Base-by-base conservation (phyloP, 1,140 invertebrate genomes). In the Drosophila pseudoananassae region DNA sequence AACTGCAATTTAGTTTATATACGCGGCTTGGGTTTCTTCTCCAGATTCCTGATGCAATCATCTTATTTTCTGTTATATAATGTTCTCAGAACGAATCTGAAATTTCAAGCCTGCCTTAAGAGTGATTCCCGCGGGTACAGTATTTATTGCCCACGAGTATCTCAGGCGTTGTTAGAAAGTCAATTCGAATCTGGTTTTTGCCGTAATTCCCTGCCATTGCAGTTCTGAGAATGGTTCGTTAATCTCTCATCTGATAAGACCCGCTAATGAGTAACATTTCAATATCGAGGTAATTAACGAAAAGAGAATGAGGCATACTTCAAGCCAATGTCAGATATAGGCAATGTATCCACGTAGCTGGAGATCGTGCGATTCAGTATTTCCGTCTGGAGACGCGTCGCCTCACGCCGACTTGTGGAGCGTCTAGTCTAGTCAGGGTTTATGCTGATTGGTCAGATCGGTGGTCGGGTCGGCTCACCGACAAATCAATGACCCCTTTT, bases 401-500 rank as follows among this genome's bases (percentile, higher is more conserved):
- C 31, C 61, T 15, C 3, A 3, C 1, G 29, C 7, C 40, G 50
- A 50, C 50, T 27, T 61, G 36, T 29, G 27, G 33, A 61, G 58
- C 52, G 33, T 43, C 40, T 43, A 14, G 68, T 61, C 58, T 72
- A 53, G 56, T 49, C 51, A 40, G 17, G 29, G 53, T 49, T 75
- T 64, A 9, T 65, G 71, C 71, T 75, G 71, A 74, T 50, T 52
- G 58, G 31, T 69, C 53, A 69, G 66, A 61, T 50, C 20, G 56
- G 33, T 36, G 25, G 25, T 27, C 4, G 23, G 23, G 23, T 25
- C 25, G 6, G n/a, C n/a, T 3, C 61, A 65, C 31, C 43, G 25
- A 69, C 50, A 70, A 83, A 83, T 76, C 79, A 79, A 78, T 83
- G 79, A 83, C 79, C 80, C 74, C 65, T 77, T 83, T 84, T 78